Conservation (phyloP, 2,888 invertebrate species). For the Xestia ashworthii region DNA sequence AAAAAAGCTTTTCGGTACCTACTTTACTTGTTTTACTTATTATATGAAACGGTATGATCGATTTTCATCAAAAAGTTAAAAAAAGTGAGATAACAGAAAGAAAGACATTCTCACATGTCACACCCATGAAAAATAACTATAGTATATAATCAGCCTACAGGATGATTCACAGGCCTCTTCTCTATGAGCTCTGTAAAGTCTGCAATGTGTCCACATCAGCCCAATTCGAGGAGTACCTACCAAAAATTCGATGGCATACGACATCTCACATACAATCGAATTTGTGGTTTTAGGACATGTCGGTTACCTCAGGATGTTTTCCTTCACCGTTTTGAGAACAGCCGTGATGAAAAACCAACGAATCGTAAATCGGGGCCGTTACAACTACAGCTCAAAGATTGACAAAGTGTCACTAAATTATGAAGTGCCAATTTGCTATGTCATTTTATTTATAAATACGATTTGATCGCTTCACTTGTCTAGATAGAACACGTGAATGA, state of each 20-base stretch:
- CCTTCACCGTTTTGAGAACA: neutral
- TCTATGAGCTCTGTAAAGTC: neutral
- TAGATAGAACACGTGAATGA: constrained; percentile 47
- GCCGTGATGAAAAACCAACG: neutral
- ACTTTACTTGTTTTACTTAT: neutral
- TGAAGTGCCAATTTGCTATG: neutral
- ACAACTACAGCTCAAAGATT: neutral
- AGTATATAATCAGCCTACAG: neutral
- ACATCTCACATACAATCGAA: neutral
- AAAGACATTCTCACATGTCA: neutral
- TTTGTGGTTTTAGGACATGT: neutral
- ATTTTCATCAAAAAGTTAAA: neutral
- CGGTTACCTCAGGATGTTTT: constrained; percentile 10
- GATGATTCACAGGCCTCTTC: neutral
- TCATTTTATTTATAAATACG: constrained; percentile 30
- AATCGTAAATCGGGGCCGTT: neutral
- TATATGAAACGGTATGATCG: too few relatives aligned
- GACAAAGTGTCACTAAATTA: constrained; percentile 11
- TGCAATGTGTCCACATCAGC: neutral
- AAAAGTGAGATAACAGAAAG: neutral
- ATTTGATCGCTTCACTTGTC: constrained; percentile 39
- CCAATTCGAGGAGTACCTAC: neutral
- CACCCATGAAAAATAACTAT: neutral
- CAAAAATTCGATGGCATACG: neutral
- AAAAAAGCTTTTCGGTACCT: too few relatives aligned